Evolutionary conservation across 2,888 invertebrate species (phyloP).

Genomic region (Epirrhoe tristata): DNA sequence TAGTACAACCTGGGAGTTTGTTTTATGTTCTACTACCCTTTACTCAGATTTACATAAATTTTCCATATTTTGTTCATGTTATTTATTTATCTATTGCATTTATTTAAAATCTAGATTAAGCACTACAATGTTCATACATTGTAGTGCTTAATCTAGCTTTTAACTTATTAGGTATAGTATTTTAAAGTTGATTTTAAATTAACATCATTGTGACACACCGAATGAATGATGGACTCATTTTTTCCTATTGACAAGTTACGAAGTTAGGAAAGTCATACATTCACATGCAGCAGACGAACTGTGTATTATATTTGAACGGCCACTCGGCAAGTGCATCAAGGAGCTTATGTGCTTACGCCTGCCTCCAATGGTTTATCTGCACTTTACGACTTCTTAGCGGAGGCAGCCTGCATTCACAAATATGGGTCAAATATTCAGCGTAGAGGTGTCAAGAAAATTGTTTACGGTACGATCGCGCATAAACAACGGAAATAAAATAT

Average conservation of each 20-base stretch:
- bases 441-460: slow-evolving; percentile 26
- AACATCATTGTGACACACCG: too few relatives aligned
- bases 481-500: slow-evolving; percentile 12
- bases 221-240: too few relatives aligned
- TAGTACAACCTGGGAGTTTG: too few relatives aligned
- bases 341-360: slow-evolving; percentile 42
- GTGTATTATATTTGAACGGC: slow-evolving; percentile 18
- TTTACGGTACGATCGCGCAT: slow-evolving; percentile 16
- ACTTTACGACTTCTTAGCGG: slow-evolving; percentile 40
- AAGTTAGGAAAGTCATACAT: not conserved
- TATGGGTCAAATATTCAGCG: slow-evolving; percentile 34
- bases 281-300: slow-evolving; percentile 5
- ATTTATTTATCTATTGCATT: too few relatives aligned
- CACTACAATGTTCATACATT: too few relatives aligned
- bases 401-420: slow-evolving; percentile 37
- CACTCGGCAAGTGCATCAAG: slow-evolving; percentile 37
- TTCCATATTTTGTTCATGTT: too few relatives aligned
- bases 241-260: not conserved
- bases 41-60: too few relatives aligned
- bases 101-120: too few relatives aligned
- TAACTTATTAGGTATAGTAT: too few relatives aligned
- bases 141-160: too few relatives aligned
- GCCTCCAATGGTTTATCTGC: slow-evolving; percentile 43
- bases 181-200: too few relatives aligned
- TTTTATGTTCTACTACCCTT: too few relatives aligned